Conservation (phyloP, 2,888 invertebrate species). For the Argyra leucocephala region DNA sequence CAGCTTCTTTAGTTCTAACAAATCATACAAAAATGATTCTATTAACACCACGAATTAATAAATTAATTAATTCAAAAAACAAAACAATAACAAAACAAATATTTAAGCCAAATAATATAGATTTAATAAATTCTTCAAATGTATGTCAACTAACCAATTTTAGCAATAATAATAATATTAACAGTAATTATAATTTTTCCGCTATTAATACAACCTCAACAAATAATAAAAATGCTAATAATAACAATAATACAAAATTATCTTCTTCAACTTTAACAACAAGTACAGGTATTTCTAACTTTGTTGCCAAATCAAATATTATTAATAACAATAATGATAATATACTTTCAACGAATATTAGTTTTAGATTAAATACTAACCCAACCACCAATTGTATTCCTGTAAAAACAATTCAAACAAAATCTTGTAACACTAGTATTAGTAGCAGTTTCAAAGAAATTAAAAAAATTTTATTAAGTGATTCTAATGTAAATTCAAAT, state of each 20-base stretch:
- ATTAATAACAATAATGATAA: constrained; percentile 21
- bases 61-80: background rate
- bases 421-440: constrained; percentile 24
- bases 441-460: constrained; percentile 10
- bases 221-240: constrained; percentile 23
- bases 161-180: constrained; percentile 18
- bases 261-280: constrained; percentile 18
- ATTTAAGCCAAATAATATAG: background rate
- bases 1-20: constrained; percentile 16
- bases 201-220: constrained; percentile 21
- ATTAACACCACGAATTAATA: background rate
- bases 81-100: background rate
- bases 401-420: constrained; percentile 16
- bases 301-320: constrained; percentile 17
- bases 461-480: constrained; percentile 10
- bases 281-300: constrained; percentile 22
- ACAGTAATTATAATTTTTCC: constrained; percentile 22
- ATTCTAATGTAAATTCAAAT: constrained; percentile 18
- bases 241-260: constrained; percentile 22
- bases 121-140: background rate
- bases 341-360: constrained; percentile 28
- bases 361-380: constrained; percentile 14
- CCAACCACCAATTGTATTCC: constrained; percentile 14
- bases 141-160: constrained; percentile 14
- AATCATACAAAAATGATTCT: constrained; percentile 1